Conservation (phyloP, 2,888 invertebrate species). For the Hartigia nigra region DNA sequence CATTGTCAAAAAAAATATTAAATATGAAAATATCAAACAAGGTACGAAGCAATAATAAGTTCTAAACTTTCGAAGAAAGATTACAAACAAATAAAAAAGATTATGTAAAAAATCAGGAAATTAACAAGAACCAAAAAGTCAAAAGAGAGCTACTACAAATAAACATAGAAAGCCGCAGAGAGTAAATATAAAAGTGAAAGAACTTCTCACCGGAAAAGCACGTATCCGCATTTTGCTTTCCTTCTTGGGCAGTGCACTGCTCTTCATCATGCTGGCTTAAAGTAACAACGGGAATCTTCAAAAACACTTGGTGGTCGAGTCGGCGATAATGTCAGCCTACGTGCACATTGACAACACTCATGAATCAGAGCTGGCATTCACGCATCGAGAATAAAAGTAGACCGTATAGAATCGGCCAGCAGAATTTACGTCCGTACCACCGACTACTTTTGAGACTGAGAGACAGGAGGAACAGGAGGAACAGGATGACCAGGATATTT, state of each 20-base stretch:
- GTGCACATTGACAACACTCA: conserved; percentile 47
- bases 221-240: conserved; percentile 98
- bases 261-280: conserved; percentile 73
- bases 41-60: conserved; percentile 14
- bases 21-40: background rate
- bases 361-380: conserved; percentile 34
- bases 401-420: too few species aligned
- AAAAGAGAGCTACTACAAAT: too few species aligned
- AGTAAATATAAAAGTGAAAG: background rate
- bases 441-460: conserved; percentile 18
- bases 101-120: too few species aligned
- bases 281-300: conserved; percentile 25
- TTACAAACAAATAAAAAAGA: conserved; percentile 2
- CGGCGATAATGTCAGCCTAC: conserved; percentile 33
- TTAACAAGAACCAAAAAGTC: too few species aligned
- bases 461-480: background rate
- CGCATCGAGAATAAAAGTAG: conserved; percentile 24
- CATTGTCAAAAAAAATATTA: too few species aligned
- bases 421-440: background rate
- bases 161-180: too few species aligned
- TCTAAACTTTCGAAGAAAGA: conserved; percentile 18
- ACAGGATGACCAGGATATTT: conserved; percentile 5
- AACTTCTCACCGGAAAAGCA: conserved; percentile 92
- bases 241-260: conserved; percentile 83
- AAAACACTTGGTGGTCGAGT: conserved; percentile 24